Evolutionary conservation across 2,113 vertebrate genomes (phyloP).

Genomic region (Lepus timidus): DNA sequence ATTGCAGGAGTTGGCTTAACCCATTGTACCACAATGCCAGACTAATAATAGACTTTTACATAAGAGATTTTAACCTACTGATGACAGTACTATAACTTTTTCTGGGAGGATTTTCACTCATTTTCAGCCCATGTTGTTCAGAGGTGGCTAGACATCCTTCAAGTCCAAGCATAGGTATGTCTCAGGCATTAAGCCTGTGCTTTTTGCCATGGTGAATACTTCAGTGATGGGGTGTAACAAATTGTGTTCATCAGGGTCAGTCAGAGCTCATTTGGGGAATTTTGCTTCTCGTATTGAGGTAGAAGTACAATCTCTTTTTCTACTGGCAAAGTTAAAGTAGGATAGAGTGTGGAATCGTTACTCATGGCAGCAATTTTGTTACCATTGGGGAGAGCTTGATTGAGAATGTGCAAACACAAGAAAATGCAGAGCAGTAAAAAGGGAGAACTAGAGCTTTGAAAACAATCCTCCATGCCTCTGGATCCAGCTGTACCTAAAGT

Average conservation of each 20-base stretch:
- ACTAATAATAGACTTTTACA: background rate
- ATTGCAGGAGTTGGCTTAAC: no score
- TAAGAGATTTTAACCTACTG: background rate
- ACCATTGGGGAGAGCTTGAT: background rate
- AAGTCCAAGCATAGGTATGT: background rate
- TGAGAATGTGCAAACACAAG: background rate
- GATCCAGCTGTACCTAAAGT: background rate
- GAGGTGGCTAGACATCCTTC: background rate
- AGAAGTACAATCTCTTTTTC: background rate
- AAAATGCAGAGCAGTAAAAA: background rate
- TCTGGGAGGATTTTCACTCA: background rate
- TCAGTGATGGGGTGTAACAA: background rate
- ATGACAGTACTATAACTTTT: background rate
- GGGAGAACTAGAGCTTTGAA: background rate
- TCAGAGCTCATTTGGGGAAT: background rate
- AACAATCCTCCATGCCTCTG: background rate
- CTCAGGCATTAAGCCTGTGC: background rate
- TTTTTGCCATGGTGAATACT: background rate
- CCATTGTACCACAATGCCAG: no score
- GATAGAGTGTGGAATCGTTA: background rate
- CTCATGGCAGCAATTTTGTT: background rate
- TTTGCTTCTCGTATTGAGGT: background rate
- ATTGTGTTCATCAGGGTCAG: background rate
- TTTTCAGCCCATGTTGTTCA: background rate
- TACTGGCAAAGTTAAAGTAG: background rate